Conservation (phyloP, 2,113 vertebrate genomes). For the Chauna torquata region DNA sequence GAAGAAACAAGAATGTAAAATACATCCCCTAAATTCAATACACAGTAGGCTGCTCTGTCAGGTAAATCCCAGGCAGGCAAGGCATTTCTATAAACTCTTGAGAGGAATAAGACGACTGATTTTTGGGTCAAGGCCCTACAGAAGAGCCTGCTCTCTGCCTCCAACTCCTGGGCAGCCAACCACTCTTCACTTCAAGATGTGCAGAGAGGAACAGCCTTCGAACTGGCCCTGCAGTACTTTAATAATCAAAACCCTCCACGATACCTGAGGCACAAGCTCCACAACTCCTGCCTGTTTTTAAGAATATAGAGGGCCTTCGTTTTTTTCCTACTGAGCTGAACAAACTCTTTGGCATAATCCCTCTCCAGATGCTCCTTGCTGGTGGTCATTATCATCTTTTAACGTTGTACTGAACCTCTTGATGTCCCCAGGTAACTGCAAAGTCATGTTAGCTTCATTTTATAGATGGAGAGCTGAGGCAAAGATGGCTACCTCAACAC, state of each 20-base stretch:
- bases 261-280: not conserved
- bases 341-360: not conserved
- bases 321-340: not conserved
- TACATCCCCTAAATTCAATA: not conserved
- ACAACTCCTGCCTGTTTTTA: not conserved
- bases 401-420: not conserved
- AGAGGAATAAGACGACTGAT: not conserved
- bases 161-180: not conserved
- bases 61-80: not conserved
- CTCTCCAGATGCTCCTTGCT: not conserved
- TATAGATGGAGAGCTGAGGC: not conserved
- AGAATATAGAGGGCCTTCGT: not conserved
- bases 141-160: not conserved
- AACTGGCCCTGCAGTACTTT: not conserved
- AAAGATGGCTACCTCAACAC: not conserved
- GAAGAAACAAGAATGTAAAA: not conserved
- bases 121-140: not conserved
- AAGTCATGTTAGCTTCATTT: constrained; percentile 4
- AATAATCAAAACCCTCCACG: not conserved
- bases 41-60: not conserved
- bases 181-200: not conserved
- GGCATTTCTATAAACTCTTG: not conserved
- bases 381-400: constrained; percentile 31
- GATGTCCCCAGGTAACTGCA: not conserved
- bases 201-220: not conserved